These are phyloP conservation scores for Sarcophaga variegata DNA, from an alignment of 2,888 invertebrate species.

Conservation along the genomic window DNA sequence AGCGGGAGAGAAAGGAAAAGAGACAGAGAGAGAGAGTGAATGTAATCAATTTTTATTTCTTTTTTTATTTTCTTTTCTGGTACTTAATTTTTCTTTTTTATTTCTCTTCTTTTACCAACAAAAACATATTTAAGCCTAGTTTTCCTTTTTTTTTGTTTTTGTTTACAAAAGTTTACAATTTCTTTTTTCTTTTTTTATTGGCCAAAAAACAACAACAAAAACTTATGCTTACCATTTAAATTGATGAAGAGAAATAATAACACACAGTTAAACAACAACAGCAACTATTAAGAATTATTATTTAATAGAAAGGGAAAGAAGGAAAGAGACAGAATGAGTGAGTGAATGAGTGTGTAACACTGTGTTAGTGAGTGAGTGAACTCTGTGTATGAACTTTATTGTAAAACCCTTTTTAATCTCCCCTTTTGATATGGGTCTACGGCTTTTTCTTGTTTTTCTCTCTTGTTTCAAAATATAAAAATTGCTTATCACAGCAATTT, in stretches of 20 bases:
- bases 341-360: not conserved
- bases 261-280: not conserved
- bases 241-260: too few relatives aligned
- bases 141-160: not conserved
- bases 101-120: not conserved
- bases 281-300: not conserved
- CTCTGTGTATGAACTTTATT: not conserved
- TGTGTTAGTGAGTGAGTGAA: too few relatives aligned
- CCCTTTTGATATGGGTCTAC: slow-evolving; percentile 8
- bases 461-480: not conserved
- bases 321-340: too few relatives aligned
- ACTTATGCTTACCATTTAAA: not conserved
- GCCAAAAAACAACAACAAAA: not conserved
- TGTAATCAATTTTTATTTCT: too few relatives aligned
- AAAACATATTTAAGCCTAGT: not conserved
- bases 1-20: too few relatives aligned
- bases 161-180: not conserved
- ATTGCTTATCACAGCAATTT: slow-evolving; percentile 31
- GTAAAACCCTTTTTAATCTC: not conserved
- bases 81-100: not conserved
- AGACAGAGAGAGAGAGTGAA: too few relatives aligned
- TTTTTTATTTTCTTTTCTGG: too few relatives aligned
- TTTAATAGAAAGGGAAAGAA: not conserved
- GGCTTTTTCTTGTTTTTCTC: not conserved
- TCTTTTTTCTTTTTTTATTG: not conserved